Evolutionary conservation across 2,113 vertebrate species (phyloP), one percentile per base, ranked within the genome.

Genomic region (Brienomyrus longianalis): DNA sequence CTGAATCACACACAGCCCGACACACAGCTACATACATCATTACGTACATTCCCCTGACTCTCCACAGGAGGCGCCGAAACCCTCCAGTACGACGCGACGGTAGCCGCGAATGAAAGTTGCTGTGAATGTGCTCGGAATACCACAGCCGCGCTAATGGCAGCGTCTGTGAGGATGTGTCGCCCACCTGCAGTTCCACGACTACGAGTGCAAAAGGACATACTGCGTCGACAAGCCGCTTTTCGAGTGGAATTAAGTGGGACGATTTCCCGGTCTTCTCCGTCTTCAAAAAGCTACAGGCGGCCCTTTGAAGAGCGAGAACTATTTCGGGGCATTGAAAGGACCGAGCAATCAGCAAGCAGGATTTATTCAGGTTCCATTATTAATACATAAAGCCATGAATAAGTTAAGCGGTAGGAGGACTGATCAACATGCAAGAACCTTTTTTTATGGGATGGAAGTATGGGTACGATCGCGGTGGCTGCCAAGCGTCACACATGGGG

Each of bases 321-420:
- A 74, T 43, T 43, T 80, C 13, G 3, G 74, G 21, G 50, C 50
- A n/a, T 54, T 45, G 50, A 31, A 19, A 27, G 74, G 50, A 54
- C 86, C 15, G 45, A 80, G 88, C 88, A 39, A 88, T 52, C 88
- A 50, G 88, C 15, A 35, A 51, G 23, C 88, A 43, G 66, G 74
- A 89, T 89, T 83, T 54, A 54, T 88, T 88, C 70, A 52, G 66
- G n/a, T 80, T 39, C 88, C 51, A 83, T 89, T 89, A 89, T 80
- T 83, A 83, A 89, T 56, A 89, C 74, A 83, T 45, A 83, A 83
- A 52, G 70, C 48, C 48, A 89, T 83, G 88, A 83, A 83, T 59
- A 83, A 89, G 52, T 89, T 52, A 89, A 50, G 62, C 45, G 35
- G 88, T 9, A 31, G 87, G 87, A 23, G 66, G 56, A 62, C 87